Base-by-base conservation (phyloP, 2,888 invertebrate species). In the Spilarctia lutea region DNA sequence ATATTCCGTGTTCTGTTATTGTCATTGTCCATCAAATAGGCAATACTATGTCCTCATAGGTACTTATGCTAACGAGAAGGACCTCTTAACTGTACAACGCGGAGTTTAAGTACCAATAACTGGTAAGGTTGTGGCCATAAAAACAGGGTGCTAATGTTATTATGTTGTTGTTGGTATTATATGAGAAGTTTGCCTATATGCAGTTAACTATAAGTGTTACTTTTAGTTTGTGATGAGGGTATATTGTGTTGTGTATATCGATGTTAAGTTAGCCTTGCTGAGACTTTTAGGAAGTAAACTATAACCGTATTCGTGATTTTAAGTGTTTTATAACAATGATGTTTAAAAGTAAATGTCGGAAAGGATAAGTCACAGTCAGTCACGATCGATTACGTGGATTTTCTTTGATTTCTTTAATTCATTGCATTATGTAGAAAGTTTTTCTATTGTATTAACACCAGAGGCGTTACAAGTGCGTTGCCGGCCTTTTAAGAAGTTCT, bases 31-130 rank as follows among this genome's bases (percentile, higher is more conserved):
- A 65, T 75, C 45, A 67, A 78, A 68, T 56, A 68, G 65, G 52
- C 27, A 42, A 65, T 60, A 45, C 69, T 71, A 68, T 74, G 67
- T 71, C 48, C 70, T 66, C 66, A 76, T 27, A 71, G 69, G 42
- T 71, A 76, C 76, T 81, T 79, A 75, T 77, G 73, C 74, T 78
- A 80, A 80, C 72, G 71, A 85, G 77, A 30, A 77, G 73, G 67
- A 66, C 33, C 71, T 76, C 77, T 83, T 66, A 27, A 76, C 74
- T 76, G 73, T 68, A 76, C 65, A 74, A 78, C 39, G 71, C 48
- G n/a, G 75, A 79, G 52, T 83, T 78, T 72, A 69, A 85, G 79
- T 75, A 80, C 78, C 82, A 81, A 72, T 82, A 78, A 79, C 79
- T 65, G 68, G 73, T 45, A 13, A n/a, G 60, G 66, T 65, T 60